A percentile compares a stretch with the other conserved stretches of the same genome.
Conservation (phyloP, 2,888 invertebrate species). For the Pycnomerus fuliginosus region DNA sequence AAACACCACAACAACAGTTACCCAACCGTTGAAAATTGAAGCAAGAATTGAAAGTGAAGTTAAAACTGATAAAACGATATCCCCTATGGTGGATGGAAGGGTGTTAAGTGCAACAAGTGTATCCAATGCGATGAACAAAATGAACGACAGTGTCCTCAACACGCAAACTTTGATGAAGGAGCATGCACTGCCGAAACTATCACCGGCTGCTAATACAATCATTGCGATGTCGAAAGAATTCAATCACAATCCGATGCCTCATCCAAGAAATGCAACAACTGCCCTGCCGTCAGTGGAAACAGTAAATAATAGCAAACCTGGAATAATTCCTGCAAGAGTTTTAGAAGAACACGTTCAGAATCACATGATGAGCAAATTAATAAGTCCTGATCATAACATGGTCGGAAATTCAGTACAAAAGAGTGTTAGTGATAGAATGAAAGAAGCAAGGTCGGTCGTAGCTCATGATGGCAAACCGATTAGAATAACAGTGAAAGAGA, state of each 20-base stretch:
- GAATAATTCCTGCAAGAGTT: slow-evolving; percentile 34
- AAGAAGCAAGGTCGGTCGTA: slow-evolving; percentile 46
- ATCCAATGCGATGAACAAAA: slow-evolving; percentile 50
- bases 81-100: slow-evolving; percentile 45
- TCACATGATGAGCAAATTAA: slow-evolving; percentile 43
- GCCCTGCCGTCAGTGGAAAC: slow-evolving; percentile 31
- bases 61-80: slow-evolving; percentile 21
- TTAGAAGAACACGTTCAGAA: slow-evolving; percentile 40
- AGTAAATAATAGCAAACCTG: slow-evolving; percentile 26
- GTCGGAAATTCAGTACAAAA: slow-evolving; percentile 32
- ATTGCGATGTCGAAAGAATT: slow-evolving; percentile 31
- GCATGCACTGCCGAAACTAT: slow-evolving; percentile 37
- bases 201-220: slow-evolving; percentile 35
- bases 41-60: slow-evolving; percentile 37
- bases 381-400: slow-evolving; percentile 24
- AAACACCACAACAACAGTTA: slow-evolving; percentile 49
- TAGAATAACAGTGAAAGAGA: slow-evolving; percentile 50
- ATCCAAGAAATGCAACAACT: slow-evolving; percentile 34
- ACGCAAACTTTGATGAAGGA: slow-evolving; percentile 50
- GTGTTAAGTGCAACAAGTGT: slow-evolving; percentile 51
- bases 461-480: slow-evolving; percentile 51
- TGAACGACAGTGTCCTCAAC: slow-evolving; percentile 51
- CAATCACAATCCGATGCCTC: slow-evolving; percentile 27
- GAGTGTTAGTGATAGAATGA: slow-evolving; percentile 42
- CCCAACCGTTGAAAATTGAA: slow-evolving; percentile 50